Base-by-base conservation (phyloP, 1,140 invertebrate genomes). In the Probaryconus sp. region DNA sequence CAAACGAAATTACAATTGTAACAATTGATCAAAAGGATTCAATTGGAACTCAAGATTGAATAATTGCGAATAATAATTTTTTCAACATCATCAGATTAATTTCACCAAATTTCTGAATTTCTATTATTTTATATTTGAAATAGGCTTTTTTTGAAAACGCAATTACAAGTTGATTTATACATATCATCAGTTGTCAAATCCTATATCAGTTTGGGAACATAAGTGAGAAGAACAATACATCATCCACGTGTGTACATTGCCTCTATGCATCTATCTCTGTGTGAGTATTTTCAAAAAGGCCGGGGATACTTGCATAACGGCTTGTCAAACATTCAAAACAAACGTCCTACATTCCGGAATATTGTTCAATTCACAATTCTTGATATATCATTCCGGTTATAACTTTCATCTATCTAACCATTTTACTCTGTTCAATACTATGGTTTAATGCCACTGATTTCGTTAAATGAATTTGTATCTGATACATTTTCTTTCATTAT, bases 341-440 rank as follows among this genome's bases (percentile, higher is more conserved):
- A 69, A 53, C 26, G 65, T 60, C 55, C 65, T 53, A 69, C 53
- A 60, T 69, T 69, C 11, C 31, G 28, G 47, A 37, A 58, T 69
- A 69, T 60, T 53, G 55, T 69, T 38, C 37, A 53, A 51, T 53
- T 33, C 55, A 60, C 65, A 45, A 69, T 56, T 17, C n/a, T 18
- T 28, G 38, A 43, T 60, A 47, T n/a, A n/a, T n/a, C 31, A 53
- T 53, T 60, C 14, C 33, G 37, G 45, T 53, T 53, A 26, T 24
- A 24, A 53, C 55, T 53, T 68, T 45, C 26, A 68, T 51, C 38
- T 11, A 35, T 30, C 42, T 40, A 33, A 6, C 53, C 5, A 9
- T 69, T 60, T 42, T 28, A 48, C 45, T 35, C 35, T 51, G 20
- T 28, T 43, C 28, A 37, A 68, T 68, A 56, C 37, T 60, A 51